A percentile compares a stretch with the other conserved stretches of the same genome.
Conservation (phyloP, 2,797 vertebrate species). For the Anguilla marmorata region DNA sequence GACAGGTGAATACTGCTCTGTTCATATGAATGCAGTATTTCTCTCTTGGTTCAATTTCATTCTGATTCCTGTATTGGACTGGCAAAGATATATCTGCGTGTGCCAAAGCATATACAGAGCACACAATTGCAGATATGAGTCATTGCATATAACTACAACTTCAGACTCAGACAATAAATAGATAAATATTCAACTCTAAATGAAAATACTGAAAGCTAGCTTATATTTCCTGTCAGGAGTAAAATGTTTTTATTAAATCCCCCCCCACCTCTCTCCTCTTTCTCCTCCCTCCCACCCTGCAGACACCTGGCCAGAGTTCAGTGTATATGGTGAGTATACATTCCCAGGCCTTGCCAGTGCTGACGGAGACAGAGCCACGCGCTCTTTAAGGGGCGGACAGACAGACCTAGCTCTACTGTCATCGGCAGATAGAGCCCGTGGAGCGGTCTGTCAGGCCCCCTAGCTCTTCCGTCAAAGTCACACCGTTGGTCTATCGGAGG, state of each 20-base stretch:
- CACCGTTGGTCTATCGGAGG: slow-evolving; percentile 53
- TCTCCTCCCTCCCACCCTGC: slow-evolving; percentile 50
- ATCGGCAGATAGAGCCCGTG: slow-evolving; percentile 52
- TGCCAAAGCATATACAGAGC: not conserved
- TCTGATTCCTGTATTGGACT: not conserved
- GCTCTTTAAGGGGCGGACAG: not conserved
- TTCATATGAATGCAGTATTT: not conserved
- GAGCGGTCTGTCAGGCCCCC: slow-evolving; percentile 50
- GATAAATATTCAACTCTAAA: not conserved
- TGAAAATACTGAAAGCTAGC: not conserved
- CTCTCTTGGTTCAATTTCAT: not conserved
- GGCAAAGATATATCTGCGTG: not conserved
- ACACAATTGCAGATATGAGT: not conserved
- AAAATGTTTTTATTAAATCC: not conserved
- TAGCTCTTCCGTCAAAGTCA: slow-evolving; percentile 50
- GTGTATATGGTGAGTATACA: slow-evolving; percentile 79
- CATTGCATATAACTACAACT: not conserved
- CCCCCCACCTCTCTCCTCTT: slow-evolving; percentile 54
- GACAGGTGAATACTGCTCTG: slow-evolving; percentile 67
- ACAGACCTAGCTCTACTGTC: slow-evolving; percentile 44
- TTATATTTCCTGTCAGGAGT: not conserved
- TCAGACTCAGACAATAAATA: not conserved
- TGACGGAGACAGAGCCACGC: not conserved
- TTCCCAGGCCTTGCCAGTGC: slow-evolving; percentile 18
- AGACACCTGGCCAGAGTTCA: slow-evolving; percentile 67